Evolutionary conservation across 2,888 invertebrate genomes (phyloP), one percentile per base, ranked within the genome.

Genomic region (Bursaphelenchus okinawaensis): DNA sequence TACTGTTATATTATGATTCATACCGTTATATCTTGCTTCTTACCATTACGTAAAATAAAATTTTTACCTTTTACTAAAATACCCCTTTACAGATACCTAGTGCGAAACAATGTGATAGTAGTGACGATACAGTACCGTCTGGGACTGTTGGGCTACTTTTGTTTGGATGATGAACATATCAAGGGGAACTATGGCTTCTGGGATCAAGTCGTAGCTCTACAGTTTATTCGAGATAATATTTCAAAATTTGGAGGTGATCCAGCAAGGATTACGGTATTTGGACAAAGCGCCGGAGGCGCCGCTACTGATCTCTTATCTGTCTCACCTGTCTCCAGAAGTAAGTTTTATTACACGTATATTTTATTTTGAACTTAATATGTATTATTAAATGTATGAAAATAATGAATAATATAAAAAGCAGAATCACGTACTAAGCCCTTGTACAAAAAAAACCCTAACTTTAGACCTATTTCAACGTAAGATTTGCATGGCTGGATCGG

Each of bases 111-210:
- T 31, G 73, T 80, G 52, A 70, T 80, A 26, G 76, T 80, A 1
- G 78, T 80, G 55, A 80, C 78, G 12, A 69, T 75, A 24, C 76
- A 80, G 56, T 80, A 80, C 65, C 71, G 80, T 7, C 75, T 78
- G 26, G 79, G 80, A 12, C 77, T 69, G 56, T 68, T 80, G 12
- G 80, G 80, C n/a, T 80, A 71, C 60, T 66, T 80, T 27, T 75
- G 70, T 20, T 74, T 75, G 20, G 76, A 78, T 61, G 75, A 75
- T 51, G 64, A 60, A 20, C 56, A 23, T n/a, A 40, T 55, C n/a
- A 52, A 55, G 26, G 76, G 75, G 20, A 75, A 75, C 62, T 68
- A 63, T 52, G 76, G 75, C n/a, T 52, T 75, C 0, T 75, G 70
- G 71, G 75, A 75, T 52, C 74, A 75, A 28, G 8, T 66, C 4